Percentiles rank a stretch among this genome's conserved stretches.
phyloP scores from a whole-genome alignment of 2,888 invertebrate genomes.

The Agriopis aurantiaria region DNA sequence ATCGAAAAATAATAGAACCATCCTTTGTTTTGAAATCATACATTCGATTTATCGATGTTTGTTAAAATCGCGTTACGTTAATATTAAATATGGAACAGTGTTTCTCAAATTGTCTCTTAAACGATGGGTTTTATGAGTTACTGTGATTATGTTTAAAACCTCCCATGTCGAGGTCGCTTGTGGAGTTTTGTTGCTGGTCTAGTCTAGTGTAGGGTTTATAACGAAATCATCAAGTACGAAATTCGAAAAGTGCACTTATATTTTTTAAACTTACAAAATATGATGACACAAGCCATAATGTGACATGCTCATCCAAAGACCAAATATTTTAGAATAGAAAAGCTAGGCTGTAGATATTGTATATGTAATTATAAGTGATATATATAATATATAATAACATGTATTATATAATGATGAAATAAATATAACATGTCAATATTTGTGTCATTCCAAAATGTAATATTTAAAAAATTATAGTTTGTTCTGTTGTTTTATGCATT shows the following conservation, averaged over 20 bases:
- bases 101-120: constrained; percentile 75
- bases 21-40: constrained; percentile 40
- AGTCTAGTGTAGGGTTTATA: constrained; percentile 78
- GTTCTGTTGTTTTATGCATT: constrained; percentile 59
- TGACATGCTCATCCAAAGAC: constrained; percentile 86
- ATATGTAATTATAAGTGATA: constrained; percentile 70
- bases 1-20: constrained; percentile 57
- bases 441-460: constrained; percentile 65
- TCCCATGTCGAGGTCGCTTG: constrained; percentile 63
- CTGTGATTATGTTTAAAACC: constrained; percentile 67
- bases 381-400: constrained; percentile 51
- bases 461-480: constrained; percentile 52
- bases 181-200: constrained; percentile 72
- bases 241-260: constrained; percentile 84
- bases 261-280: constrained; percentile 75
- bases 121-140: constrained; percentile 53
- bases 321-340: constrained; percentile 82
- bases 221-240: constrained; percentile 72
- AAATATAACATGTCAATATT: constrained; percentile 59
- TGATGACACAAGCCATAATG: constrained; percentile 81
- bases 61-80: constrained; percentile 54
- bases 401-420: constrained; percentile 49
- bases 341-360: constrained; percentile 78
- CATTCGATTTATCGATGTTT: constrained; percentile 49
- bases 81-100: constrained; percentile 74